Conservation (phyloP, 2,797 vertebrate species). For the Chaetophractus vellerosus region DNA sequence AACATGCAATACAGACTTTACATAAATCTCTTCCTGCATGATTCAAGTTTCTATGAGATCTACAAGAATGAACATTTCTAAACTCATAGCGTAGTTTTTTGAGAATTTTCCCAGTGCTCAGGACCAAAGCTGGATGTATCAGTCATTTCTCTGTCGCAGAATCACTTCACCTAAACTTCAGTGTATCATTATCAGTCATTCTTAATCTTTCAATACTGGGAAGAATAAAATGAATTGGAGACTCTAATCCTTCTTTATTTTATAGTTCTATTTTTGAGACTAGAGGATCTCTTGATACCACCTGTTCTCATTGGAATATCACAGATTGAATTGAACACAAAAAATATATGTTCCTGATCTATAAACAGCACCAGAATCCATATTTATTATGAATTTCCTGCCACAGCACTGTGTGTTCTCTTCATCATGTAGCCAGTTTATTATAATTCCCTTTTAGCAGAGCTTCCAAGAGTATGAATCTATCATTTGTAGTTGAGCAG, state of each 20-base stretch:
- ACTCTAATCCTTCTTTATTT: neutral
- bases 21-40: neutral
- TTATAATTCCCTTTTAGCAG: neutral
- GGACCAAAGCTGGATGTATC: neutral
- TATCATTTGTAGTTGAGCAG: neutral
- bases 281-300: neutral
- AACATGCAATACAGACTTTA: constrained; percentile 1
- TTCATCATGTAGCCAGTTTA: neutral
- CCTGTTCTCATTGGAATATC: neutral
- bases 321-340: neutral
- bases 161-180: constrained; percentile 19
- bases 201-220: neutral
- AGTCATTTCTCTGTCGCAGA: constrained; percentile 5
- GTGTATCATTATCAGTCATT: neutral
- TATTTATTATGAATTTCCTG: neutral
- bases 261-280: neutral
- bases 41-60: neutral
- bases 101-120: neutral
- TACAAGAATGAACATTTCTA: neutral
- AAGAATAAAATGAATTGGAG: constrained; percentile 18
- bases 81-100: neutral
- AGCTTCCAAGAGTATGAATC: neutral
- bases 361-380: neutral
- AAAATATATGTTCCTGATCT: neutral
- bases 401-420: neutral